These are phyloP conservation scores for Carterocephalus palaemon DNA, from an alignment of 2,888 invertebrate species.

Conservation along the genomic window DNA sequence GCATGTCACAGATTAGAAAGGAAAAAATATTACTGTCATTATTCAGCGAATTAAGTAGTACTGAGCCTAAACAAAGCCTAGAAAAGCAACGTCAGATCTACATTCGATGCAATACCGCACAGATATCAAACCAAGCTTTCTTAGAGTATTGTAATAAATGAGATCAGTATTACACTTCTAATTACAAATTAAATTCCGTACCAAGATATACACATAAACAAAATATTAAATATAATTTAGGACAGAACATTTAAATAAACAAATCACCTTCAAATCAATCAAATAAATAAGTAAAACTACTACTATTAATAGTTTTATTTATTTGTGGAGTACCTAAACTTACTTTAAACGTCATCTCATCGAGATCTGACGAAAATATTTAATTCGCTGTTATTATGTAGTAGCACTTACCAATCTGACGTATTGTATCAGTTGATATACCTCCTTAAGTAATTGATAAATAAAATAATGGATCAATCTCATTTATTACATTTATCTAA, in stretches of 20 bases:
- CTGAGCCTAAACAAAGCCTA: slow-evolving; percentile 38
- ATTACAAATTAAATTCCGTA: not conserved
- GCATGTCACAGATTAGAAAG: slow-evolving; percentile 15
- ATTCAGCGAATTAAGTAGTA: slow-evolving; percentile 27
- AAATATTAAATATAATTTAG: too few relatives aligned
- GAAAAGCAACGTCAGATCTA: slow-evolving; percentile 53
- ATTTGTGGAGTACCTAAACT: too few relatives aligned
- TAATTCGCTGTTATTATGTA: too few relatives aligned
- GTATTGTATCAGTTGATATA: not conserved
- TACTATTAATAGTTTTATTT: too few relatives aligned
- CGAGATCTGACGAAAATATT: too few relatives aligned
- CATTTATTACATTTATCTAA: slow-evolving; percentile 47
- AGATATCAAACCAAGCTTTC: slow-evolving; percentile 64
- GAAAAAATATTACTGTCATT: slow-evolving; percentile 17
- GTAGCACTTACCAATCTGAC: too few relatives aligned
- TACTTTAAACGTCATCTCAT: too few relatives aligned
- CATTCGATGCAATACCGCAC: slow-evolving; percentile 49
- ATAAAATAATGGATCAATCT: slow-evolving; percentile 27
- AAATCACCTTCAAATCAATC: too few relatives aligned
- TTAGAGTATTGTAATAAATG: slow-evolving; percentile 54
- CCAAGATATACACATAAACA: not conserved
- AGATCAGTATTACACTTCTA: slow-evolving; percentile 39
- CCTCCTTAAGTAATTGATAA: not conserved
- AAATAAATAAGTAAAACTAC: too few relatives aligned
- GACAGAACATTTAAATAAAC: too few relatives aligned